Base-by-base conservation (phyloP, 53 echinoderm and acorn worm genomes). In the Actinopyga echinites region DNA sequence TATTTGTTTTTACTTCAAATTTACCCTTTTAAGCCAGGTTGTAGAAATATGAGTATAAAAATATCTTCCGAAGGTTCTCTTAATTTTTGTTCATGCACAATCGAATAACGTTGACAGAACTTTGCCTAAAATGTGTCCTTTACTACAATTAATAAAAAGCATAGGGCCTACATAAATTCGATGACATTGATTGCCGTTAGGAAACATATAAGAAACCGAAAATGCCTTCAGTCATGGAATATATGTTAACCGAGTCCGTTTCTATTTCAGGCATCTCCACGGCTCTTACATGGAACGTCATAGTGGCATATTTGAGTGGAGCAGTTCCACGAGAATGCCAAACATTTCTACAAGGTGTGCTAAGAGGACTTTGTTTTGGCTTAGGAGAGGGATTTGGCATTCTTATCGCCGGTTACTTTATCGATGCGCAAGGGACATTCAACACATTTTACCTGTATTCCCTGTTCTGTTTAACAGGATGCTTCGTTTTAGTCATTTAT, bases 211-310 rank as follows among this genome's bases (percentile, higher is more conserved):
- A n/a, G n/a, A n/a, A n/a, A n/a, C n/a, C n/a, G n/a, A n/a, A n/a
- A n/a, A n/a, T n/a, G n/a, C n/a, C n/a, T n/a, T n/a, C n/a, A n/a
- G n/a, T n/a, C n/a, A n/a, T n/a, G n/a, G n/a, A n/a, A n/a, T n/a
- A n/a, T n/a, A n/a, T n/a, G n/a, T 49, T 49, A 49, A 49, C 49
- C 1, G 17, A 17, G 49, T 49, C 9, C 17, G 2, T 49, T 62
- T 28, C n/a, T 0, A 4, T 35, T 30, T 30, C 64, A 95, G 95
- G 95, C 1, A 82, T 95, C 40, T 93, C 93, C 26, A 84, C 84
- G 10, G 93, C 93, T 6, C 87, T 93, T 20, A 90, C 93, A 7
- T 93, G 93, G 95, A 93, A 93, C 36, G 86, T 90, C 34, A 38
- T 95, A 5, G 91, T 91, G 20, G 83, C 91, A 4, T 89, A 86